Base-by-base conservation (phyloP, 2,113 vertebrate species). In the Gobius niger region DNA sequence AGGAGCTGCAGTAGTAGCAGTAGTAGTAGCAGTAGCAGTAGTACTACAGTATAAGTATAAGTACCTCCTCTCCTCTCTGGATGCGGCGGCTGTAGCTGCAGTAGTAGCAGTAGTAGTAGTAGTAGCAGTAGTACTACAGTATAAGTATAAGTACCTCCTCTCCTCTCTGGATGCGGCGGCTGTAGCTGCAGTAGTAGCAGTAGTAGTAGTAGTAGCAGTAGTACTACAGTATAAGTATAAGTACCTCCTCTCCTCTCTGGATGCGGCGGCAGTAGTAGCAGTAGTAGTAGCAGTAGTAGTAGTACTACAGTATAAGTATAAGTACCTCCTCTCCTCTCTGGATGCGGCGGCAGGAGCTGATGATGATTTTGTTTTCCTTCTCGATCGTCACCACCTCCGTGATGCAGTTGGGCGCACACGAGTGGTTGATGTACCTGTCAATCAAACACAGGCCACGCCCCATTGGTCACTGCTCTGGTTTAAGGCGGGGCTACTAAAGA, bases 351-450 rank as follows among this genome's bases (percentile, higher is more conserved):
- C 90, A 97, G 87, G 98, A 98, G 93, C 95, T 99, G 82, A 99
- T 99, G 91, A 99, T 96, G 57, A 99, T 99, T 81, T 97, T 99
- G 92, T 98, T 95, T 84, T 95, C 98, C 86, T 94, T 94, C 90
- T 99, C 98, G 61, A 99, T 96, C 0, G 93, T 96, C 46, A 99
- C 97, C 82, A 95, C 95, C 83, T 99, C 98, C 0, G 98, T 96
- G 88, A 98, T 95, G 54, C 97, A 99, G 88, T 99, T 99, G 0
- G 98, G 98, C 0, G 96, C 93, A 78, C 98, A 99, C 0, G 96
- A 99, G 85, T 99, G 98, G 92, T 99, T 99, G 87, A 99, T 98
- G 75, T 99, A 99, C 81, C 98, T 99, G 63, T 75, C 73, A 44
- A 77, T 76, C 72, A 80, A 47, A 80, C 1, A 69, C 5, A 59